Evolutionary conservation across 2,113 vertebrate genomes (phyloP).

Genomic region (Cranoglanis bouderius): DNA sequence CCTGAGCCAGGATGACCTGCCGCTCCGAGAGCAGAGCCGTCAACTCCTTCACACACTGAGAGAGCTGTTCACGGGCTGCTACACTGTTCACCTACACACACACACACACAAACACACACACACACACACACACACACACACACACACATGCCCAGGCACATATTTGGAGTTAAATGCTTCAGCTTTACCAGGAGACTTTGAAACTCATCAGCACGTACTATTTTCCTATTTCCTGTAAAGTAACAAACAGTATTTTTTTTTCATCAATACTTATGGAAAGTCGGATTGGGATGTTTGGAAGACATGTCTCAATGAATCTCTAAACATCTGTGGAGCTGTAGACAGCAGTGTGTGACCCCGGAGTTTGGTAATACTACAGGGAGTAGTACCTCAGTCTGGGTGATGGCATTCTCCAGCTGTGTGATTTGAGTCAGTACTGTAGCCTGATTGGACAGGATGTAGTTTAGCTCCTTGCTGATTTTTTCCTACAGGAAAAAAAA

Average conservation of each 20-base stretch:
- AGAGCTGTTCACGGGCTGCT: slow-evolving; percentile 87
- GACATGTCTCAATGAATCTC: not conserved
- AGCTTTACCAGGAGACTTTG: not conserved
- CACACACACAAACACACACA: not conserved
- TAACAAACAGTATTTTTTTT: not conserved
- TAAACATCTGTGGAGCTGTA: not conserved
- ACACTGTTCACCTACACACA: slow-evolving; percentile 81
- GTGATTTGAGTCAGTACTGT: slow-evolving; percentile 89
- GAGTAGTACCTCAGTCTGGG: slow-evolving; percentile 86
- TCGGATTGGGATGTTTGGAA: not conserved
- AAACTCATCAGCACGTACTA: not conserved
- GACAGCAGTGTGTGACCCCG: not conserved
- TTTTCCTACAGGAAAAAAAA: slow-evolving; percentile 81
- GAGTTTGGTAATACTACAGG: not conserved
- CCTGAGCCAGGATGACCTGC: slow-evolving; percentile 77
- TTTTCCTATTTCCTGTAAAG: not conserved
- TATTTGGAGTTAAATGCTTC: not conserved
- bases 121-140: slow-evolving; percentile 69
- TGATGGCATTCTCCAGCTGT: slow-evolving; percentile 87
- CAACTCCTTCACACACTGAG: slow-evolving; percentile 84
- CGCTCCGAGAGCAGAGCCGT: slow-evolving; percentile 85
- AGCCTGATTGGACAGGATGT: slow-evolving; percentile 93
- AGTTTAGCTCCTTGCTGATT: slow-evolving; percentile 89
- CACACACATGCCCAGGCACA: slow-evolving; percentile 68
- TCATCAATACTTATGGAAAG: not conserved